A percentile compares a stretch with the other conserved stretches of the same genome.
These are phyloP conservation scores for Poecilia gillii DNA, from an alignment of 2,797 vertebrate genomes.

Conservation along the genomic window DNA sequence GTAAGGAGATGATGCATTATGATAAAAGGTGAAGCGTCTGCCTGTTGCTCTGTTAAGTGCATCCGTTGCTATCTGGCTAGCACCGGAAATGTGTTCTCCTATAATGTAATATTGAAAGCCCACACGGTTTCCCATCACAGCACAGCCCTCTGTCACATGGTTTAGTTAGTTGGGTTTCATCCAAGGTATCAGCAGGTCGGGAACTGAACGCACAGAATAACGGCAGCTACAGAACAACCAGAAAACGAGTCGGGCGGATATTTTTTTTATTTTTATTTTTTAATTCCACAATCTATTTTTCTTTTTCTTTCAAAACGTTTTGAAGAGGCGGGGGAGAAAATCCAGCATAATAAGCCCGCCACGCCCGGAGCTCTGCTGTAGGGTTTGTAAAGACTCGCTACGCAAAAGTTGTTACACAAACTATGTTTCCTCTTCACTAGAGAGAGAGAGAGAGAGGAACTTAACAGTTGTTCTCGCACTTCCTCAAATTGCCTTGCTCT, in stretches of 20 bases:
- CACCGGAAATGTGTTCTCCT: constrained; percentile 66
- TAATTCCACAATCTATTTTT: not conserved
- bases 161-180: constrained; percentile 12
- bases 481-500: constrained; percentile 18
- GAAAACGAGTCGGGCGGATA: not conserved
- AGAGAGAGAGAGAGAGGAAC: constrained; percentile 14
- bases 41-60: constrained; percentile 35
- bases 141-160: constrained; percentile 77
- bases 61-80: constrained; percentile 50
- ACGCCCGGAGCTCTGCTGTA: constrained; percentile 80
- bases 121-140: constrained; percentile 72
- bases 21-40: constrained; percentile 21
- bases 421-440: constrained; percentile 36
- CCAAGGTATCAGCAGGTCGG: constrained; percentile 17
- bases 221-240: not conserved
- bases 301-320: not conserved
- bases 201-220: constrained; percentile 23
- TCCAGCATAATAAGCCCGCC: constrained; percentile 88
- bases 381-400: constrained; percentile 32
- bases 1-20: not conserved
- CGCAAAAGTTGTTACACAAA: constrained; percentile 53
- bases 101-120: constrained; percentile 68
- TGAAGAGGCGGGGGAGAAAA: constrained; percentile 48
- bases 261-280: not conserved
- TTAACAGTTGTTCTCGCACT: not conserved